Base-by-base conservation (phyloP, 2,113 vertebrate species). In the Lepus europaeus region DNA sequence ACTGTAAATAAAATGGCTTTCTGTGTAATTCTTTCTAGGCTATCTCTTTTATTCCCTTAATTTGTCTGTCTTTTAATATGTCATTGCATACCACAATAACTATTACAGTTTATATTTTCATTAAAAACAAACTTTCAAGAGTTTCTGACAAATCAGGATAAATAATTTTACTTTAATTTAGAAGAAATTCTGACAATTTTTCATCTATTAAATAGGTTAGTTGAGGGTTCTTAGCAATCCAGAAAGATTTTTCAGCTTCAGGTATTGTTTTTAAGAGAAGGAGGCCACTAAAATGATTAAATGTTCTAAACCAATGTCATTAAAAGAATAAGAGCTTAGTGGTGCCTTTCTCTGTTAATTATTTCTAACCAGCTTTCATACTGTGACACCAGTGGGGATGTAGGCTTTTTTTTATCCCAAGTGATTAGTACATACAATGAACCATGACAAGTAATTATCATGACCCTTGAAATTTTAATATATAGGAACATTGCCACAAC, bases 391-490 rank as follows among this genome's bases (percentile, higher is more conserved):
- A 64, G 7, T 22, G n/a, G 33, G 85, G 33, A 33, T n/a, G 22
- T 2, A 73, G 63, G 25, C 36, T 80, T 90, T 85, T 87, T 83
- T 82, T 87, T 93, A 81, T 90, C 68, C 29, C 88, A 36, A 80
- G 45, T 91, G 83, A 94, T 93, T 89, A 91, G 36, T 61, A 20
- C 31, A 80, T 56, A 69, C 17, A 56, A 19, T 68, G 53, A 87
- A 77, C 61, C 36, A n/a, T 87, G 33, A 91, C 53, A 80, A 85
- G 49, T 80, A 87, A 93, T 91, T 89, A 91, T 39, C 19, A 25
- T 91, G 76, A 94, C 87, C 31, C 64, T 96, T 80, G 36, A 84
- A 66, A 69, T 93, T 93, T 90, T 79, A 87, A 81, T 89, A 66
- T 74, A 33, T 77, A 16, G 51, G 72, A 87, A 72, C 29, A 73